Percentiles rank a stretch among this genome's conserved stretches.
phyloP scores from a whole-genome alignment of 2,113 vertebrate genomes.

The Oryzias javanicus region DNA sequence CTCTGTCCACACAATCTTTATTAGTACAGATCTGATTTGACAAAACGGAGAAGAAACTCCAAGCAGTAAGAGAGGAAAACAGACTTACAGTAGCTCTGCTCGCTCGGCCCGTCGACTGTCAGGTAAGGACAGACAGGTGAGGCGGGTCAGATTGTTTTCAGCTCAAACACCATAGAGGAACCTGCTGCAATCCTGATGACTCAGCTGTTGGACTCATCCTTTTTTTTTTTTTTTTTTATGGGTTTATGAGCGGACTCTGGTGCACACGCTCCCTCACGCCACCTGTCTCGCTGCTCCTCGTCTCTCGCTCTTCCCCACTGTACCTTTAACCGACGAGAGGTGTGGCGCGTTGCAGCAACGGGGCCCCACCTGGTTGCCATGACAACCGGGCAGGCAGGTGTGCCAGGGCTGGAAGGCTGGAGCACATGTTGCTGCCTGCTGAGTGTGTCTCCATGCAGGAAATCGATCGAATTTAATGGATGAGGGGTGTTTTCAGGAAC shows the following conservation, averaged over 20 bases:
- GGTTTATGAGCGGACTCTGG: constrained; percentile 47
- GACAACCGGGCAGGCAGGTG: constrained; percentile 16
- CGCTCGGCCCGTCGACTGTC: constrained; percentile 1
- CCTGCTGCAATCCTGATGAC: constrained; percentile 11
- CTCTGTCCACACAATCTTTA: neutral
- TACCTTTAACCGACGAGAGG: constrained; percentile 27
- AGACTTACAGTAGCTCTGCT: constrained; percentile 34
- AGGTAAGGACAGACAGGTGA: constrained; percentile 19
- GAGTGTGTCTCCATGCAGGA: neutral
- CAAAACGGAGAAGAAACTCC: neutral
- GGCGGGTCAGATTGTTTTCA: constrained; percentile 15
- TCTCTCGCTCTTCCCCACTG: constrained; percentile 1
- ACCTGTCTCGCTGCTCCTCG: constrained; percentile 1
- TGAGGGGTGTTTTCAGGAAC: neutral
- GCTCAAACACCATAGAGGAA: constrained; percentile 3
- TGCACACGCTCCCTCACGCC: constrained; percentile 13
- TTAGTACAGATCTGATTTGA: constrained; percentile 2
- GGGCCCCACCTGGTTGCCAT: constrained; percentile 37
- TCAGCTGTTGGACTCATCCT: constrained; percentile 27
- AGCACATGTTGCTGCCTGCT: constrained; percentile 35
- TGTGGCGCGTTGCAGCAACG: constrained; percentile 23
- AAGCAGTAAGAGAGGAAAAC: neutral
- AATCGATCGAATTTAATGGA: neutral
- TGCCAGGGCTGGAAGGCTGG: constrained; percentile 6
- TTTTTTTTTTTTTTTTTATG: constrained; percentile 7